phyloP scores from a whole-genome alignment of 1,140 invertebrate genomes.

The Camponotus pennsylvanicus region DNA sequence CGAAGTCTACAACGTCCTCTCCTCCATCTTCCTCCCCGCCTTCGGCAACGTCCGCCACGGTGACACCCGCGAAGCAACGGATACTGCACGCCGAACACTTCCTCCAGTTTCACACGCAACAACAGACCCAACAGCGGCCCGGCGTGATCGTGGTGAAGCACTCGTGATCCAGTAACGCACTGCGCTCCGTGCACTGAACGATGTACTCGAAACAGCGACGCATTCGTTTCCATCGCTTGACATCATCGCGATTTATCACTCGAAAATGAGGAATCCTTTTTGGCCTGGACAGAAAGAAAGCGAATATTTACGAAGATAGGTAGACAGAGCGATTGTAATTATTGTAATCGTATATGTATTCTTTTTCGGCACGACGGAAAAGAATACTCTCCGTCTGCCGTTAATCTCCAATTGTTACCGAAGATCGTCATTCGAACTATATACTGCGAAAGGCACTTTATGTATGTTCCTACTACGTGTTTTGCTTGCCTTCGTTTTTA shows the following conservation, averaged over 20 bases:
- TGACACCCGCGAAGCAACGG: slow-evolving; percentile 78
- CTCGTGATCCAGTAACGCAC: slow-evolving; percentile 88
- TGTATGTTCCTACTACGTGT: slow-evolving; percentile 71
- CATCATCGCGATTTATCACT: slow-evolving; percentile 39
- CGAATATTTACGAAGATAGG: slow-evolving; percentile 11
- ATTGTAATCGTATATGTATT: slow-evolving; percentile 17
- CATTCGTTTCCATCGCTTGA: slow-evolving; percentile 56
- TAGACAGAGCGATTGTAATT: not conserved
- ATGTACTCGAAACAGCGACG: slow-evolving; percentile 39
- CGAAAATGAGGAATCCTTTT: slow-evolving; percentile 48
- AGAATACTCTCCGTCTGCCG: slow-evolving; percentile 16
- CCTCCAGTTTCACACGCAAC: slow-evolving; percentile 88
- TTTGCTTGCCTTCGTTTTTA: slow-evolving; percentile 63
- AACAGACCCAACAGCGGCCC: slow-evolving; percentile 90
- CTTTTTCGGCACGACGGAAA: not conserved
- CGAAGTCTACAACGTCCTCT: slow-evolving; percentile 67
- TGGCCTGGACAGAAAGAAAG: not conserved
- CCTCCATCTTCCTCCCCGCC: slow-evolving; percentile 39
- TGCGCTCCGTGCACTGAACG: slow-evolving; percentile 75
- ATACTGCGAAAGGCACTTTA: slow-evolving; percentile 46
- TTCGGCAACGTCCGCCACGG: slow-evolving; percentile 31
- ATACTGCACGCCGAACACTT: slow-evolving; percentile 88
- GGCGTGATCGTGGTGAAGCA: slow-evolving; percentile 95
- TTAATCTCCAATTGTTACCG: slow-evolving; percentile 34
- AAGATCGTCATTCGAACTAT: slow-evolving; percentile 23